A percentile compares a stretch with the other conserved stretches of the same genome.
Evolutionary conservation across 2,888 invertebrate genomes (phyloP).

Genomic region (Brachyopa scutellaris): DNA sequence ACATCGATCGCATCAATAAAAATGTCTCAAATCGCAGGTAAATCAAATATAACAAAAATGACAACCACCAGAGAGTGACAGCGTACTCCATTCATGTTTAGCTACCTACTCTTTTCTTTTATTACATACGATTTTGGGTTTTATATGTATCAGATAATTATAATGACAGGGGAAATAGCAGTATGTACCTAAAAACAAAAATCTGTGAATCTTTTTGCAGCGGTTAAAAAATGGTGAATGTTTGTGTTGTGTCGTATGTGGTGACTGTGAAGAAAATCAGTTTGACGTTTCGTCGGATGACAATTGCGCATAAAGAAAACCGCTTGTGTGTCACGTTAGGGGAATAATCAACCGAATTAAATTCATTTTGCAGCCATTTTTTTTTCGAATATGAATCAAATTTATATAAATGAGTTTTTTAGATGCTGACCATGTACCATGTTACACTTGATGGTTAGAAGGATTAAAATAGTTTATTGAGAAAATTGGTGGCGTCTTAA

Average conservation of each 20-base stretch:
- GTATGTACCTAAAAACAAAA: too few relatives aligned
- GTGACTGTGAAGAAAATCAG: neutral
- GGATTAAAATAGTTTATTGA: too few relatives aligned
- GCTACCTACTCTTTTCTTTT: too few relatives aligned
- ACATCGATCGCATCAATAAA: neutral
- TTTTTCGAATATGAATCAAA: too few relatives aligned
- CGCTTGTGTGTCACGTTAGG: neutral
- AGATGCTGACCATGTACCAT: too few relatives aligned
- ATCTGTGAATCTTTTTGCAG: neutral
- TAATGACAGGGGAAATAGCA: constrained; percentile 2
- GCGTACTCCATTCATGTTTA: constrained; percentile 13
- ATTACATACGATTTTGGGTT: neutral
- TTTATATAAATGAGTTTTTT: too few relatives aligned
- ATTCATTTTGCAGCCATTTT: too few relatives aligned
- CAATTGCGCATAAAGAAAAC: constrained; percentile 5
- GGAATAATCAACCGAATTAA: neutral
- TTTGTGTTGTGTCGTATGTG: neutral
- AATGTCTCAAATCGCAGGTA: constrained; percentile 53
- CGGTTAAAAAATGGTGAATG: neutral
- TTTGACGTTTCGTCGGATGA: constrained; percentile 8
- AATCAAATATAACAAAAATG: constrained; percentile 17
- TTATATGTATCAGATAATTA: neutral
- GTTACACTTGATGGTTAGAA: too few relatives aligned
- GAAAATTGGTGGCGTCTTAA: too few relatives aligned
- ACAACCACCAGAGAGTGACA: constrained; percentile 41